Evolutionary conservation across 2,797 vertebrate species (phyloP).

Genomic region (Simalia tracyae): DNA sequence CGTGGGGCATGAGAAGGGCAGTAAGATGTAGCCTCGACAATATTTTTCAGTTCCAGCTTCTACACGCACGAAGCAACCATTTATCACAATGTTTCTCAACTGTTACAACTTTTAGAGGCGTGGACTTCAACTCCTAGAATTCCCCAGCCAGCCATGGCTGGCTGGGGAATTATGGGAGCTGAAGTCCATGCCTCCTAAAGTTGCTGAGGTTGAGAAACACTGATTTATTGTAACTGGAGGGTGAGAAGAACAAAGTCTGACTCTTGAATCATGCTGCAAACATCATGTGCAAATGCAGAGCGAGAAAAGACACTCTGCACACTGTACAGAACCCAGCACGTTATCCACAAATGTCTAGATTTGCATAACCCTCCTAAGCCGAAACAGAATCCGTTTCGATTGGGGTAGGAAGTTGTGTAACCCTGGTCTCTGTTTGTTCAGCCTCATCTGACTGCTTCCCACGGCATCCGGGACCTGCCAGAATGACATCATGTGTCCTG

Average conservation of each 20-base stretch:
- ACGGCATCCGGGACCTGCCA: background rate
- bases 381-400: background rate
- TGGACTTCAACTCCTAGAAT: background rate
- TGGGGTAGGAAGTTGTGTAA: background rate
- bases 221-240: background rate
- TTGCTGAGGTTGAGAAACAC: too few species aligned
- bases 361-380: background rate
- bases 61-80: background rate
- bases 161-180: background rate
- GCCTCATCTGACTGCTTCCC: background rate
- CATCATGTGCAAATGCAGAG: background rate
- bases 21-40: background rate
- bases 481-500: background rate
- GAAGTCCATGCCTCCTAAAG: too few species aligned
- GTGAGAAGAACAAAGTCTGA: background rate
- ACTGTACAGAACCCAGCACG: background rate
- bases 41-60: background rate
- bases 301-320: background rate
- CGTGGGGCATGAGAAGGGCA: background rate
- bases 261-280: background rate
- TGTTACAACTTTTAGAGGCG: background rate
- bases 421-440: background rate
- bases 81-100: background rate
- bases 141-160: too few species aligned
- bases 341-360: background rate